Evolutionary conservation across 2,797 vertebrate genomes (phyloP).

Genomic region (Sebastes nivosus): DNA sequence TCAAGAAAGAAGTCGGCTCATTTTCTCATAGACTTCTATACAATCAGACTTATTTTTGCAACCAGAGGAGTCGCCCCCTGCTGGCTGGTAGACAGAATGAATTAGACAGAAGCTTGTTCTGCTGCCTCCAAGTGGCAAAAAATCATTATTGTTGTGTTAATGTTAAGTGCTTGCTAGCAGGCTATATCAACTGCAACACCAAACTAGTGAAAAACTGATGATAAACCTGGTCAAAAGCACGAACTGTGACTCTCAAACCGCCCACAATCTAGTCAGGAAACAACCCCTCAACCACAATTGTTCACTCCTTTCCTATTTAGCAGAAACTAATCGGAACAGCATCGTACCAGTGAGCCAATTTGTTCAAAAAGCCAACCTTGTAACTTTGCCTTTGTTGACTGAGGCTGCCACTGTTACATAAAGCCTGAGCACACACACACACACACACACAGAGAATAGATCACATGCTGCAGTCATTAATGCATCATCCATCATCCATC

Average conservation of each 20-base stretch:
- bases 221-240: neutral
- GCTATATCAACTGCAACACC: no score
- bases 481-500: constrained; percentile 61
- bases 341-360: neutral
- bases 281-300: neutral
- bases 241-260: neutral
- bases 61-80: no score
- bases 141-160: no score
- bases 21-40: no score
- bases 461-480: constrained; percentile 66
- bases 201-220: neutral
- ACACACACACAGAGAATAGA: constrained; percentile 1
- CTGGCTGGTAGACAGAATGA: no score
- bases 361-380: constrained; percentile 18
- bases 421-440: constrained; percentile 2
- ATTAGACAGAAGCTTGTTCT: no score
- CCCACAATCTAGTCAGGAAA: neutral
- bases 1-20: no score
- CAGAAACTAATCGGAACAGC: neutral
- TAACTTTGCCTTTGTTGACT: constrained; percentile 22
- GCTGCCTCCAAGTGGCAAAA: no score
- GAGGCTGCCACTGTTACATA: constrained; percentile 30
- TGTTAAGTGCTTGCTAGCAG: no score
- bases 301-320: neutral
- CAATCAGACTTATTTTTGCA: no score